These are phyloP conservation scores for Conomelus anceps DNA, from an alignment of 2,888 invertebrate species.

Conservation along the genomic window DNA sequence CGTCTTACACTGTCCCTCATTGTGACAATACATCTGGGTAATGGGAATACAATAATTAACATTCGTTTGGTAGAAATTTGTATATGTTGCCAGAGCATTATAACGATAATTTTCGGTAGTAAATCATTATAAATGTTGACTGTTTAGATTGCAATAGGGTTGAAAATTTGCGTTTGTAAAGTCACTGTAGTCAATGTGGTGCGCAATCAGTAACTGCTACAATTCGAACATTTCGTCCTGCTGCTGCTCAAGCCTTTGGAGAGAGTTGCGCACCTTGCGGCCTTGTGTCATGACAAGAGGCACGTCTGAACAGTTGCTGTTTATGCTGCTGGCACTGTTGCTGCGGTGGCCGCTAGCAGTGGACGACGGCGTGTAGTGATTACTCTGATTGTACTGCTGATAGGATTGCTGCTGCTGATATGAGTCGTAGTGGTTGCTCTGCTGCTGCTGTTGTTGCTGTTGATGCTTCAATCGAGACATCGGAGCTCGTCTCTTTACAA, in stretches of 20 bases:
- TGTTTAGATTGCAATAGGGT: not conserved
- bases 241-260: slow-evolving; percentile 72
- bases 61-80: no score
- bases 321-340: slow-evolving; percentile 36
- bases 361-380: not conserved
- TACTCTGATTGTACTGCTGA: not conserved
- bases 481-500: slow-evolving; percentile 28
- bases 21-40: no score
- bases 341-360: slow-evolving; percentile 40
- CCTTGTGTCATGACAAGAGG: slow-evolving; percentile 73
- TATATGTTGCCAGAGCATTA: no score
- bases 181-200: not conserved
- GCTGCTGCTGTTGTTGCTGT: slow-evolving; percentile 28
- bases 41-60: no score
- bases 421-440: slow-evolving; percentile 30
- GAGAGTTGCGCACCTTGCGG: slow-evolving; percentile 67
- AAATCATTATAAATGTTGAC: not conserved
- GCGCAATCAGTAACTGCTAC: slow-evolving; percentile 53
- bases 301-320: slow-evolving; percentile 29
- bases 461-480: slow-evolving; percentile 27
- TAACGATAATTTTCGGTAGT: no score
- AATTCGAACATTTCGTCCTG: slow-evolving; percentile 89
- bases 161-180: not conserved
- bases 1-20: no score
- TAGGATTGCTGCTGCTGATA: slow-evolving; percentile 39